A percentile compares a stretch with the other conserved stretches of the same genome.
phyloP scores from a whole-genome alignment of 2,113 vertebrate species.

The Agelaius phoeniceus region DNA sequence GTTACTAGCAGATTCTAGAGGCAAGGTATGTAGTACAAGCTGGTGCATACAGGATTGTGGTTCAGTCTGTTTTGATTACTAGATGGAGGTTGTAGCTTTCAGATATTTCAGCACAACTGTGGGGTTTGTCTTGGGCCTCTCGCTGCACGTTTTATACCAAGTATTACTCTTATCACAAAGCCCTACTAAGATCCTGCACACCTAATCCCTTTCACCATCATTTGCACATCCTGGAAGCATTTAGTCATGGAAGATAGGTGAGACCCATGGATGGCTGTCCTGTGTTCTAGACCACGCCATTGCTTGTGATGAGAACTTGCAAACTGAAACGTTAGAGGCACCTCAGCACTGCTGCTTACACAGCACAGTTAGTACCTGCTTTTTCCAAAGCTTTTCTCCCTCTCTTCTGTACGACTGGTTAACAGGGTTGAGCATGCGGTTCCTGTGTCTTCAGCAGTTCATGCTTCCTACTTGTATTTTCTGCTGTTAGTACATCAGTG shows the following conservation, averaged over 20 bases:
- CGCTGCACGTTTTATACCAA: neutral
- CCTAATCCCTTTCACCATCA: neutral
- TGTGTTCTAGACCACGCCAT: neutral
- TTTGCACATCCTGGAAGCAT: neutral
- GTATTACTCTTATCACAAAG: neutral
- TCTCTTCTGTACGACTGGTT: neutral
- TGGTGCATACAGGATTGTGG: rapidly evolving
- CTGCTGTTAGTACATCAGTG: neutral
- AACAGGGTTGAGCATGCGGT: neutral
- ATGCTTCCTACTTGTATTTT: neutral
- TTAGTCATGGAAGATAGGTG: neutral
- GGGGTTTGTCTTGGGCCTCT: neutral
- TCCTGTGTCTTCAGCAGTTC: neutral
- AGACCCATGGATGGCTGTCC: neutral
- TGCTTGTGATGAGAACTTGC: neutral
- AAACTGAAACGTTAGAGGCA: neutral
- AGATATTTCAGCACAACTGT: neutral
- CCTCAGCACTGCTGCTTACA: neutral
- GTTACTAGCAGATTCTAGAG: neutral
- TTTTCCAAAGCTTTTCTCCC: neutral
- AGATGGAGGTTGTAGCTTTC: neutral
- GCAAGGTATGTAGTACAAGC: neutral
- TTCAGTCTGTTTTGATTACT: neutral
- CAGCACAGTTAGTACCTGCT: neutral
- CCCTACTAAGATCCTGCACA: neutral